phyloP scores from a whole-genome alignment of 64 coral and sea anemone species.

The Platygyra sinensis region DNA sequence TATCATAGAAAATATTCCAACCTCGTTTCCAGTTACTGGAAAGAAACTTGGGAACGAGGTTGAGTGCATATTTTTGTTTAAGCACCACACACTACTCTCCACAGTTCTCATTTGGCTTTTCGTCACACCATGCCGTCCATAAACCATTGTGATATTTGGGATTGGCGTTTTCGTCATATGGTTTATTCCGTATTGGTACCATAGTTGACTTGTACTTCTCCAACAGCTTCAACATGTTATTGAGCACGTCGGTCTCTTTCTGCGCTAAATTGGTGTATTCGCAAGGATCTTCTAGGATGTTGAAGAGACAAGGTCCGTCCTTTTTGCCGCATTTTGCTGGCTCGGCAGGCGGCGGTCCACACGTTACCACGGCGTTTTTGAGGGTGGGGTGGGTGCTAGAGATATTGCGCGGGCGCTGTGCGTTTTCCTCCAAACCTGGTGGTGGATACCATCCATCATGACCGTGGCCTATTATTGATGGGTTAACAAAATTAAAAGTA shows the following conservation, averaged over 20 bases:
- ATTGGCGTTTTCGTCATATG: slow-evolving; percentile 21
- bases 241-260: slow-evolving; percentile 33
- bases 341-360: slow-evolving; percentile 20
- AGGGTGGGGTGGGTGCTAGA: slow-evolving; percentile 11
- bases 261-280: slow-evolving; percentile 51
- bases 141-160: slow-evolving; percentile 35
- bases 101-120: slow-evolving; percentile 20
- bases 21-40: too few species aligned
- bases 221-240: slow-evolving; percentile 34
- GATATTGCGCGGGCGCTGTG: not conserved
- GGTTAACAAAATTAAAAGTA: not conserved
- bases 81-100: not conserved
- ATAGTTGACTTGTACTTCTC: slow-evolving; percentile 62
- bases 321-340: slow-evolving; percentile 20
- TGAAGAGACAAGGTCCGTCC: slow-evolving; percentile 59
- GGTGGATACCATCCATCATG: slow-evolving; percentile 35
- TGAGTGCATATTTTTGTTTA: not conserved
- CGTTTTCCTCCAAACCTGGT: not conserved
- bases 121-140: slow-evolving; percentile 55
- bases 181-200: slow-evolving; percentile 55
- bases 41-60: not conserved
- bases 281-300: slow-evolving; percentile 43
- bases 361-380: slow-evolving; percentile 54
- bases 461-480: not conserved
- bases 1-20: too few species aligned